Base-by-base conservation (phyloP, 1,140 invertebrate genomes). In the Monochamus saltuarius region DNA sequence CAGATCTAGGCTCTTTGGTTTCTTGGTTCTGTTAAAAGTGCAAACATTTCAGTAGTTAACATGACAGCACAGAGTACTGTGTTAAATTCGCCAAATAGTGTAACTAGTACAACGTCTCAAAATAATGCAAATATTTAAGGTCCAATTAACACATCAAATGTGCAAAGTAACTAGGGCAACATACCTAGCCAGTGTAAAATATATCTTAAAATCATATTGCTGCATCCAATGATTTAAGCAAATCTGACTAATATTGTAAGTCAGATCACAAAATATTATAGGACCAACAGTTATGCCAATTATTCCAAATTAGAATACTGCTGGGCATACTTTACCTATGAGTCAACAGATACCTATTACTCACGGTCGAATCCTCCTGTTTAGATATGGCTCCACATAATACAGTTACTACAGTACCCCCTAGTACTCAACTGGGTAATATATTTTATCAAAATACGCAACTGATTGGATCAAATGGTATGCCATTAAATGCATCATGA, bases 361-460 rank as follows among this genome's bases (percentile, higher is more conserved):
- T 51, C 57, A 61, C 65, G 66, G 64, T 40, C 64, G 67, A 54
- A 45, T 63, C 69, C 67, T 10, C 13, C 13, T n/a, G 3, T 56
- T 10, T 50, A 58, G 59, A 55, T 68, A 29, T 66, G 56, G 53
- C 65, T 45, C 64, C 52, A 60, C 61, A 62, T 43, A 38, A 43
- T 38, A 35, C 43, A 16, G 52, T 37, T 53, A 38, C 56, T 19
- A 59, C 52, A 39, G 54, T 64, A 29, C 55, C 61, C 40, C 56
- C 68, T 34, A 55, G 14, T 37, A 46, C 36, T 35, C 67, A 68
- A 57, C 4, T 42, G 6, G 50, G 56, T 34, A 42, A 22, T 35
- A 53, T 65, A 49, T 70, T 67, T 53, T 68, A 72, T 37, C 68
- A 68, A 34, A 68, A 45, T 39, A 34, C 50, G 46, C 49, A 66